Evolutionary conservation across 1,140 invertebrate species (phyloP).

Genomic region (Cataglyphis hispanica): DNA sequence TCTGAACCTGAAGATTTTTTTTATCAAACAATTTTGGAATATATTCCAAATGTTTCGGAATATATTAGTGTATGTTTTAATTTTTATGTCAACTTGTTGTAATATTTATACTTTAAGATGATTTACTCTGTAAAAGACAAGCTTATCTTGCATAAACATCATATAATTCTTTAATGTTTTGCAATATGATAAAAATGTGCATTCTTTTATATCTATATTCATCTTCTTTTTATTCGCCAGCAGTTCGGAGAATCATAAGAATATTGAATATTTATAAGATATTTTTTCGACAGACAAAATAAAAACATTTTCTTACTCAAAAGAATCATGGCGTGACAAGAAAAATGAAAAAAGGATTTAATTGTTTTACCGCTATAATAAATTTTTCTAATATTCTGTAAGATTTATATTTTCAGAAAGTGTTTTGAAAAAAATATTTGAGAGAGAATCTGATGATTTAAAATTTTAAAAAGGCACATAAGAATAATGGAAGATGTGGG

Average conservation of each 20-base stretch:
- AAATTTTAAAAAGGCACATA: too few relatives aligned
- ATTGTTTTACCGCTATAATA: not conserved
- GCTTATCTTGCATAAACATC: conserved; percentile 29
- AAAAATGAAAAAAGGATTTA: not conserved
- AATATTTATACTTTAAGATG: not conserved
- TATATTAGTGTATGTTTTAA: too few relatives aligned
- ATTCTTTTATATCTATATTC: not conserved
- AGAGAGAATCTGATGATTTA: not conserved
- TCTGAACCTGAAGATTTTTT: not conserved
- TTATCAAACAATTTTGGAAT: not conserved
- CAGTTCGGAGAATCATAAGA: not conserved
- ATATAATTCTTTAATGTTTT: conserved; percentile 12
- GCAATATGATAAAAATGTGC: conserved; percentile 40
- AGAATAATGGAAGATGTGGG: not conserved
- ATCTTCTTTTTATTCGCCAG: not conserved
- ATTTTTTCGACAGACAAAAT: not conserved
- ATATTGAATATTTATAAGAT: not conserved
- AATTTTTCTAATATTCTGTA: not conserved
- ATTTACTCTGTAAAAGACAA: conserved; percentile 46
- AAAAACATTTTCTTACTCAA: not conserved
- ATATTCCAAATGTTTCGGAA: too few relatives aligned
- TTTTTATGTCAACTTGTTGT: not conserved
- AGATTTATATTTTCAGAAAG: not conserved
- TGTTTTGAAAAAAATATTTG: too few relatives aligned
- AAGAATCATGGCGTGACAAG: not conserved